Evolutionary conservation across 2,797 vertebrate species (phyloP).

Genomic region (Decapterus maruadsi): DNA sequence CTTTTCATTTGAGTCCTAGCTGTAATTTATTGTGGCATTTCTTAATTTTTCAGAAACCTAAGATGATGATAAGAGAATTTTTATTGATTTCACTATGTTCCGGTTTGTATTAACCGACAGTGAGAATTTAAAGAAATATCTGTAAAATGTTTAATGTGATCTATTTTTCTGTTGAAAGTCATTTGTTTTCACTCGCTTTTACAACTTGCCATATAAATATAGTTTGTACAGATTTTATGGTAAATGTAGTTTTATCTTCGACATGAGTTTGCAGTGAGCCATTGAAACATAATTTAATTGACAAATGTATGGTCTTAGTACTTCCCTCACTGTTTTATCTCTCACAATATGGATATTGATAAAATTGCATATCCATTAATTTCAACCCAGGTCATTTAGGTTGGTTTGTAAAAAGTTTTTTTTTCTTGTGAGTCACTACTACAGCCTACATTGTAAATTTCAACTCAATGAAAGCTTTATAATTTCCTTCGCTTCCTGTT

Average conservation of each 20-base stretch:
- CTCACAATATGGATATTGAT: constrained; percentile 50
- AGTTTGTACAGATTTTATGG: constrained; percentile 82
- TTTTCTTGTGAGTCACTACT: constrained; percentile 62
- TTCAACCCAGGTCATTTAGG: constrained; percentile 53
- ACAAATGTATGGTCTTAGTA: constrained; percentile 60
- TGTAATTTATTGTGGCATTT: constrained; percentile 85
- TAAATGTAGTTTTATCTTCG: constrained; percentile 80
- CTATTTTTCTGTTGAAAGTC: constrained; percentile 66
- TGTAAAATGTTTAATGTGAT: constrained; percentile 76
- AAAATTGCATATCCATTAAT: constrained; percentile 56
- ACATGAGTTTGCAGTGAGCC: constrained; percentile 77
- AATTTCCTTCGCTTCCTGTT: constrained; percentile 58
- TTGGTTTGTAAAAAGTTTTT: constrained; percentile 43
- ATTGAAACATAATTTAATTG: constrained; percentile 73
- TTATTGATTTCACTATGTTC: constrained; percentile 75
- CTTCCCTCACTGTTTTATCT: constrained; percentile 53
- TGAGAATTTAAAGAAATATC: constrained; percentile 69
- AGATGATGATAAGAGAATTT: constrained; percentile 71
- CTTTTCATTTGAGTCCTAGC: constrained; percentile 65
- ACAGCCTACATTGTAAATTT: constrained; percentile 65
- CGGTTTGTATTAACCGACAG: constrained; percentile 68
- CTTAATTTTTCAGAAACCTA: constrained; percentile 75
- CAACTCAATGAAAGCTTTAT: constrained; percentile 60
- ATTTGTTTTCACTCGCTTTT: constrained; percentile 64
- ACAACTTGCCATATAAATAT: constrained; percentile 79